Base-by-base conservation (phyloP, 1,140 invertebrate species). In the Drosophila paulistorum region DNA sequence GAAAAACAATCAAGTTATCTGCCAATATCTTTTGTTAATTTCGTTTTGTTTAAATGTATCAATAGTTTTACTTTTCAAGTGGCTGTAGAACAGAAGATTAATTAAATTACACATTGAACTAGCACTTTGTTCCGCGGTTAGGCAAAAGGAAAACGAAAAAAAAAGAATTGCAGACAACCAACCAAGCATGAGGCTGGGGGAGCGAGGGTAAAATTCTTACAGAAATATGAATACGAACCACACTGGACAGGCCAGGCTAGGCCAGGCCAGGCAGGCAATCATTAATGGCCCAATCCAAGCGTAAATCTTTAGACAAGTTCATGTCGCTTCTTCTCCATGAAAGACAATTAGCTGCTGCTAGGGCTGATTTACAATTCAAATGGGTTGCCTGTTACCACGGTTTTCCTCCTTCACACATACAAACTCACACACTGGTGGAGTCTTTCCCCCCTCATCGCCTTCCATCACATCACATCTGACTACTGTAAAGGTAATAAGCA, bases 261-360 rank as follows among this genome's bases (percentile, higher is more conserved):
- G 35, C 35, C 10, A 37, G 11, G 10, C 37, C 10, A 39, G 37
- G 37, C 37, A 51, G 17, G 45, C 45, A 51, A 91, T 78, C 89
- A 91, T 91, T 91, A 91, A 91, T 91, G 91, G 85, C 89, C 91
- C 81, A 91, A 91, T 91, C 79, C 76, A 85, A 85, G 89, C 81
- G 84, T 70, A 91, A 91, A 91, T 87, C 68, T 75, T 68, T 39
- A 81, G 74, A 71, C 71, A 82, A 45, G 74, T 76, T 75, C 69
- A 67, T 58, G 57, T 75, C 64, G 64, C 45, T 48, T 48, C 14
- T 48, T 20, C 45, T 17, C 45, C 14, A 48, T 48, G 58, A 11
- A 59, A 57, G 66, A 58, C 67, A 63, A 77, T 63, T 62, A 54
- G 54, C 39, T 51, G 59, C 61, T 54, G 17, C 37, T 39, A 37